Percentiles rank a stretch among this genome's conserved stretches.
These are phyloP conservation scores for Heliconius ismenius DNA, from an alignment of 2,888 invertebrate genomes.

Conservation along the genomic window DNA sequence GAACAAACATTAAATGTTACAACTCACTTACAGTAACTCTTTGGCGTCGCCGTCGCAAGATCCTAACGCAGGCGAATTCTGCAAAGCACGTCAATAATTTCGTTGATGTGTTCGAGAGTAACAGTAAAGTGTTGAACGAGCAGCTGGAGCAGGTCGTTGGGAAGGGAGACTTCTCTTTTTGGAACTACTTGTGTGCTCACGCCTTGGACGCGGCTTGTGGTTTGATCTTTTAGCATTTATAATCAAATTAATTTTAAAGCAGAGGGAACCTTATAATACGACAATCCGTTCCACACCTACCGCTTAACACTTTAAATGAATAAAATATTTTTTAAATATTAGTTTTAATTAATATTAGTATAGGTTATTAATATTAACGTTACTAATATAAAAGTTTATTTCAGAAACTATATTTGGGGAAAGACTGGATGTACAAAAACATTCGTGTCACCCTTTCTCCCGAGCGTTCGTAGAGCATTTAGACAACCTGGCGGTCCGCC, in stretches of 20 bases:
- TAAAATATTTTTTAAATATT: no score
- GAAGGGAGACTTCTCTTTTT: conserved; percentile 23
- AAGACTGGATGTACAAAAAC: neutral
- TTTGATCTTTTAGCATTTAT: conserved; percentile 45
- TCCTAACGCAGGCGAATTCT: neutral
- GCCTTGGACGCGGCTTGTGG: conserved; percentile 59
- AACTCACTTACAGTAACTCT: neutral
- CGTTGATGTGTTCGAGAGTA: conserved; percentile 9
- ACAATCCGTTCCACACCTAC: no score
- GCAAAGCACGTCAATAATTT: conserved; percentile 16
- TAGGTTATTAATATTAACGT: neutral
- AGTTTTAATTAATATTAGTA: no score
- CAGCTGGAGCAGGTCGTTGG: neutral
- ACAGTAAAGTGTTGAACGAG: neutral
- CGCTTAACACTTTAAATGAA: no score
- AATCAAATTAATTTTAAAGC: no score
- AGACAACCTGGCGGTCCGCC: conserved; percentile 1
- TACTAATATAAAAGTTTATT: neutral
- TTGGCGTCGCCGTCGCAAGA: conserved; percentile 23
- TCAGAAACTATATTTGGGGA: conserved; percentile 24
- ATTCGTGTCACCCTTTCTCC: neutral
- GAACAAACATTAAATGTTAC: neutral
- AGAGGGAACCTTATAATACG: no score
- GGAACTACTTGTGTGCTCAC: conserved; percentile 41
- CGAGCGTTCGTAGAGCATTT: neutral